Evolutionary conservation across 2,797 vertebrate species (phyloP).

Genomic region (Channallabes apus): DNA sequence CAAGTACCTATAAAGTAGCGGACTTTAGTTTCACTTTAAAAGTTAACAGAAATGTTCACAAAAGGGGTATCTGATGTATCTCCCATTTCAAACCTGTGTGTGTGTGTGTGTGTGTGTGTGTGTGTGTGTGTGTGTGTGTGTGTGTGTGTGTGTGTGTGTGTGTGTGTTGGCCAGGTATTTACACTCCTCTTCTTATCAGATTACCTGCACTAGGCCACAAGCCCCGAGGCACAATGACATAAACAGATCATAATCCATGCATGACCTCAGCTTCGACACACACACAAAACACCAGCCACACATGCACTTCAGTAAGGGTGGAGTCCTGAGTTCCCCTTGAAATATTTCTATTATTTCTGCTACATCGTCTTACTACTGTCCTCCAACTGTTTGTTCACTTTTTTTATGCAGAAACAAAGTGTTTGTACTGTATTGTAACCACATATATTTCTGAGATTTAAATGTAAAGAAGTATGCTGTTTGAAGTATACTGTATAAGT

Average conservation of each 20-base stretch:
- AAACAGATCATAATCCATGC: conserved; percentile 75
- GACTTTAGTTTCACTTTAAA: neutral
- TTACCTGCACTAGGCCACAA: conserved; percentile 62
- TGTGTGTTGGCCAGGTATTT: conserved; percentile 60
- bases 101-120: conserved; percentile 38
- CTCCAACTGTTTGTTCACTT: neutral
- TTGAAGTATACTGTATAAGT: neutral
- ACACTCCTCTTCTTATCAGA: conserved; percentile 73
- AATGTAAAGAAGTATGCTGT: neutral
- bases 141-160: conserved; percentile 49
- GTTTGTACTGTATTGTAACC: neutral
- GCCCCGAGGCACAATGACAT: conserved; percentile 66
- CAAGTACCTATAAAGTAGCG: neutral
- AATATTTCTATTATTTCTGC: conserved; percentile 22
- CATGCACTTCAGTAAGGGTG: conserved; percentile 29
- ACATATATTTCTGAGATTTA: neutral
- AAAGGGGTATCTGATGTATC: neutral
- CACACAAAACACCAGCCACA: conserved; percentile 42
- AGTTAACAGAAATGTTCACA: neutral
- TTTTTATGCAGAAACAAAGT: neutral
- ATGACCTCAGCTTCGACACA: conserved; percentile 67
- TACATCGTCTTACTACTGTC: conserved; percentile 17
- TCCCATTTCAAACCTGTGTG: conserved; percentile 30
- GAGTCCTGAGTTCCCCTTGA: neutral
- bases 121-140: conserved; percentile 49